Evolutionary conservation across 2,113 vertebrate species (phyloP).

Genomic region (Ctenodactylus gundi): DNA sequence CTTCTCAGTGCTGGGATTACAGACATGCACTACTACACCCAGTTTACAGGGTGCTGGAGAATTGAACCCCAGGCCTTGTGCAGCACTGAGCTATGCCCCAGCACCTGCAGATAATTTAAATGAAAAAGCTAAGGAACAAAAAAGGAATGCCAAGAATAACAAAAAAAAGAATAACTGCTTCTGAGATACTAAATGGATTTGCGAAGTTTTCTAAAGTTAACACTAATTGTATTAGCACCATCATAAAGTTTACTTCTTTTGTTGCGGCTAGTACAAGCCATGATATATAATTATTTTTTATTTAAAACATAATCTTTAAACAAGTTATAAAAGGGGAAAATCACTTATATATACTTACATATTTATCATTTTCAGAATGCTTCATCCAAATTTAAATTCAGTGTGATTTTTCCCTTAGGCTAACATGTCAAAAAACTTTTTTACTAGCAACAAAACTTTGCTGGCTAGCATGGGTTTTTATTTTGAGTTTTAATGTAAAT

Average conservation of each 20-base stretch:
- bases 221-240: background rate
- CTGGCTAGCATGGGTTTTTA: too few species aligned
- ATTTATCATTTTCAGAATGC: background rate
- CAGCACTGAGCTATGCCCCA: too few species aligned
- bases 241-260: background rate
- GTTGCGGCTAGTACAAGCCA: background rate
- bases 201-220: background rate
- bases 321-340: background rate
- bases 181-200: background rate
- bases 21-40: too few species aligned
- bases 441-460: background rate
- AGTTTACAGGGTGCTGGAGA: too few species aligned
- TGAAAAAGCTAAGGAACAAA: background rate
- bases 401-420: background rate
- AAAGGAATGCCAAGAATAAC: background rate
- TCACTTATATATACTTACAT: background rate
- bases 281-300: background rate
- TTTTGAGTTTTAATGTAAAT: too few species aligned
- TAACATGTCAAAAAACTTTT: background rate
- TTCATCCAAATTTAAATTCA: background rate
- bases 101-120: too few species aligned
- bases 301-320: background rate
- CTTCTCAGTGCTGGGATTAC: too few species aligned
- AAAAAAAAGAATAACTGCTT: background rate
- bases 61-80: too few species aligned